Evolutionary conservation across 1,140 invertebrate species (phyloP).

Genomic region (Listronotus oregonensis): DNA sequence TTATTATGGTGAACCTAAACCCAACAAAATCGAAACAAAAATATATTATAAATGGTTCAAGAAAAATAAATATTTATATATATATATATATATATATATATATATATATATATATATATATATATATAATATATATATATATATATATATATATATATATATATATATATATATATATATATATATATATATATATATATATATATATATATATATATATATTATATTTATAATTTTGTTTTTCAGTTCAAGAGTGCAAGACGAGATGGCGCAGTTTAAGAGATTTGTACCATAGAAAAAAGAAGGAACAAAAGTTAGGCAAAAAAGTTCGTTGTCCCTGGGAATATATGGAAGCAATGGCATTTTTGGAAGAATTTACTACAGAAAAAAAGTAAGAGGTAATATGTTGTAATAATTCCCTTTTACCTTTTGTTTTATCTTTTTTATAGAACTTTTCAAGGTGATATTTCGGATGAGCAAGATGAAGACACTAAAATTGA

Average conservation of each 20-base stretch:
- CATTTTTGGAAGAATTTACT: conserved; percentile 31
- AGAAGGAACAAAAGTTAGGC: conserved; percentile 31
- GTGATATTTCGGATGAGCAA: conserved; percentile 1
- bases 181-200: no score
- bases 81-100: no score
- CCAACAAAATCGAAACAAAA: no score
- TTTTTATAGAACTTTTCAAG: background rate
- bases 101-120: no score
- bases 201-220: no score
- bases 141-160: no score
- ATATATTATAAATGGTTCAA: no score
- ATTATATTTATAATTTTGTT: conserved; percentile 9
- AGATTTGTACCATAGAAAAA: conserved; percentile 34
- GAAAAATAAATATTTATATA: no score
- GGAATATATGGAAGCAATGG: conserved; percentile 36
- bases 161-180: no score
- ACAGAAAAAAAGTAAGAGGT: conserved; percentile 24
- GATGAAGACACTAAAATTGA: conserved; percentile 28
- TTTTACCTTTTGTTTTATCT: conserved; percentile 7
- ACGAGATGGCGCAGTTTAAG: conserved; percentile 34
- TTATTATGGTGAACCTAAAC: no score
- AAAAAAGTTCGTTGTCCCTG: conserved; percentile 20
- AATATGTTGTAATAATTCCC: background rate
- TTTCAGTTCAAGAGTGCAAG: conserved; percentile 34
- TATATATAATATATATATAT: no score